phyloP scores from a whole-genome alignment of 2,888 invertebrate species.

The Papilio elwesi region DNA sequence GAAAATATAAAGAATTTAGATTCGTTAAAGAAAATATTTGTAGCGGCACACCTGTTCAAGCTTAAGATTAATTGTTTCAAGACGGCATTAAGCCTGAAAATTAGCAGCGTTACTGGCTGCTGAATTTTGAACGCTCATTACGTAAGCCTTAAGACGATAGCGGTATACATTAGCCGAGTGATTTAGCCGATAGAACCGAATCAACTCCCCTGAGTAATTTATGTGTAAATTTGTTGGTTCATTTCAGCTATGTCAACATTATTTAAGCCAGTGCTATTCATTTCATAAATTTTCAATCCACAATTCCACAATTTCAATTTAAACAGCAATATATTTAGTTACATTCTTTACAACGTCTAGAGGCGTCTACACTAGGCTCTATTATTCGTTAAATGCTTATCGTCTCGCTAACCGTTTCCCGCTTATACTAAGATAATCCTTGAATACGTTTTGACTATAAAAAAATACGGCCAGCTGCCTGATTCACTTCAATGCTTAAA shows the following conservation, averaged over 20 bases:
- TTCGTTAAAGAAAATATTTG: neutral
- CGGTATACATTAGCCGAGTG: constrained; percentile 29
- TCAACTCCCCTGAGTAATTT: constrained; percentile 32
- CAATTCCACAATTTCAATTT: no score
- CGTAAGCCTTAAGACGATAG: constrained; percentile 28
- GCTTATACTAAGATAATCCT: no score
- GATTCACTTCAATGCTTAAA: no score
- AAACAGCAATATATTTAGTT: no score
- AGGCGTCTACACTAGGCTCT: no score
- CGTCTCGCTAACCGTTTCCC: no score
- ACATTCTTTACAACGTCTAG: no score
- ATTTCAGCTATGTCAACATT: constrained; percentile 6
- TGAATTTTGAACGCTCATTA: constrained; percentile 22
- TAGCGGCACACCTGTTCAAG: constrained; percentile 1
- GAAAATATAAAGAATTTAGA: neutral
- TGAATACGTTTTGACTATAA: no score
- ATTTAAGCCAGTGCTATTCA: neutral
- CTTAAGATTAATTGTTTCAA: constrained; percentile 19
- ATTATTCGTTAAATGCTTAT: no score
- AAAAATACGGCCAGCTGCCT: no score
- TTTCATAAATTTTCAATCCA: no score
- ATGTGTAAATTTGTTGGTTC: constrained; percentile 34
- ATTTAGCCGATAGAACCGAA: constrained; percentile 31
- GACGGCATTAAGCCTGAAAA: constrained; percentile 20
- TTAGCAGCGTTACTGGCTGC: constrained; percentile 9